Evolutionary conservation across 92 coral and sea anemone genomes (phyloP).

Genomic region (Heliopora coerulea): DNA sequence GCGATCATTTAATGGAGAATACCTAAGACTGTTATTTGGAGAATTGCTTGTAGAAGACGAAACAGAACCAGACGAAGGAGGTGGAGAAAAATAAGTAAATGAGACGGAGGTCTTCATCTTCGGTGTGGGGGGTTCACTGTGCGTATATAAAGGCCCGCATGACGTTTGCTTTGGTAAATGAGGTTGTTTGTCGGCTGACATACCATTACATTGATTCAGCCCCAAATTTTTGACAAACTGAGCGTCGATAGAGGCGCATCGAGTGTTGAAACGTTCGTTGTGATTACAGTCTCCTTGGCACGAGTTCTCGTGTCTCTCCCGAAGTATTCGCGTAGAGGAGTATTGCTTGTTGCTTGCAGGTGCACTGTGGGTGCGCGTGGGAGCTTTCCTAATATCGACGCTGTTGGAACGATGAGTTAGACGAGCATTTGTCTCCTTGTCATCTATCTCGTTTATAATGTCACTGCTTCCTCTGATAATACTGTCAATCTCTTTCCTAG

Average conservation of each 20-base stretch:
- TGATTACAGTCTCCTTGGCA: background rate
- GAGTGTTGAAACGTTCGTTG: background rate
- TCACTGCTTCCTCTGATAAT: conserved; percentile 36
- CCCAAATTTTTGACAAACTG: conserved; percentile 33
- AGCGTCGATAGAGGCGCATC: conserved; percentile 38
- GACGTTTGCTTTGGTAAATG: conserved; percentile 22
- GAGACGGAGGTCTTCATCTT: conserved; percentile 24
- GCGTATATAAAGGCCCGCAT: background rate
- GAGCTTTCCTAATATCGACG: conserved; percentile 5
- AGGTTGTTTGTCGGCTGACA: conserved; percentile 2
- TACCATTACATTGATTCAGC: conserved; percentile 8
- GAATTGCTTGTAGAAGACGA: conserved; percentile 27
- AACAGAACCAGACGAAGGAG: conserved; percentile 11
- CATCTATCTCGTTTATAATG: conserved; percentile 31
- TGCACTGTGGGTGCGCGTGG: conserved; percentile 18
- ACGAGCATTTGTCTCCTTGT: conserved; percentile 32
- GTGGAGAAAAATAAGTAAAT: conserved; percentile 10
- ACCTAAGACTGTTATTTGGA: conserved; percentile 19
- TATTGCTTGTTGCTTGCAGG: conserved; percentile 22
- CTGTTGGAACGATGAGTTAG: conserved; percentile 12
- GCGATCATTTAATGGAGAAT: conserved; percentile 2
- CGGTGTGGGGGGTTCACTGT: conserved; percentile 35
- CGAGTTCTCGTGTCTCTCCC: background rate
- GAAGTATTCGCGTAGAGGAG: background rate
- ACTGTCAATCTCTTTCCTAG: conserved; percentile 24